Percentiles rank a stretch among this genome's conserved stretches.
phyloP scores from a whole-genome alignment of 2,113 vertebrate genomes.

The Mustelus asterias region DNA sequence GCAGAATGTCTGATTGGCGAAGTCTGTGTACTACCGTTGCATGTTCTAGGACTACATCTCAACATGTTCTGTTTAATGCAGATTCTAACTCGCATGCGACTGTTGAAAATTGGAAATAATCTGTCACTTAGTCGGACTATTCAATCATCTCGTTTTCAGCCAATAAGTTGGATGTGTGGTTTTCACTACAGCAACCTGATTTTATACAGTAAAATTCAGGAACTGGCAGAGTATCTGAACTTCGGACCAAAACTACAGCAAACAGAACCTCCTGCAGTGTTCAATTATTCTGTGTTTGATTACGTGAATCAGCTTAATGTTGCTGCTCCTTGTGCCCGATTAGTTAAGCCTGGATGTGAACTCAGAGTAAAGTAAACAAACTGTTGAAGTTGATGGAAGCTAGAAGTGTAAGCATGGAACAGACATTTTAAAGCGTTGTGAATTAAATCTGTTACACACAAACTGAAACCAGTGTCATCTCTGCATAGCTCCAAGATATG shows the following conservation, averaged over 20 bases:
- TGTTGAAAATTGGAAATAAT: neutral
- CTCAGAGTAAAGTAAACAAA: neutral
- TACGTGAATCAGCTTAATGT: neutral
- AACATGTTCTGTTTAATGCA: neutral
- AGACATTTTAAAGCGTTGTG: neutral
- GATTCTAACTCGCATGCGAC: neutral
- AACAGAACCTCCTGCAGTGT: neutral
- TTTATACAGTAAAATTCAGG: neutral
- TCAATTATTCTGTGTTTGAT: neutral
- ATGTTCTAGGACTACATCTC: neutral
- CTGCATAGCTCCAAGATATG: neutral
- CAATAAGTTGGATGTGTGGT: neutral
- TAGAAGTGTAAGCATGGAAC: neutral
- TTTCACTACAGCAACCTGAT: neutral
- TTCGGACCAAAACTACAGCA: neutral
- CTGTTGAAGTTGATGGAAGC: neutral
- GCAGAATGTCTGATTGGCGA: neutral
- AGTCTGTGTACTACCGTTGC: neutral
- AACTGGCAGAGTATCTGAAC: neutral
- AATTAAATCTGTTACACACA: neutral
- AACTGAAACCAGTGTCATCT: neutral
- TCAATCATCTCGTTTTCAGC: neutral
- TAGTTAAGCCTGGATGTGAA: neutral
- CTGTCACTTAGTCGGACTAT: neutral
- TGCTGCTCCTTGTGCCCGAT: neutral